These are phyloP conservation scores for Ctenosaura bakeri DNA, from an alignment of 2,797 vertebrate species.

Conservation along the genomic window DNA sequence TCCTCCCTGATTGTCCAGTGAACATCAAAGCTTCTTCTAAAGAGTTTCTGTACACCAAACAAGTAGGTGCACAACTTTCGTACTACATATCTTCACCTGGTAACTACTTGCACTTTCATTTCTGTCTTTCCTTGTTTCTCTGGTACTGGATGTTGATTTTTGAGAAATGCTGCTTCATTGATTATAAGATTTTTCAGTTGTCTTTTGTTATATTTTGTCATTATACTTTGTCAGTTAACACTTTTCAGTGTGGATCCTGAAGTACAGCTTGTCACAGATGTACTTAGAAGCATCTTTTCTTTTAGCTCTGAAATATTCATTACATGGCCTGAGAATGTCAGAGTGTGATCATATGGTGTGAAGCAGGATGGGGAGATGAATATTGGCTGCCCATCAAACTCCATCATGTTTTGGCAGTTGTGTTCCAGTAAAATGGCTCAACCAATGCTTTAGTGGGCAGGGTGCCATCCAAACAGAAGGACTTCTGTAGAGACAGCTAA, in stretches of 20 bases:
- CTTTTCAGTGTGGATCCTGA: slow-evolving; percentile 33
- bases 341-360: slow-evolving; percentile 53
- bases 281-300: slow-evolving; percentile 55
- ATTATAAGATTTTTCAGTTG: slow-evolving; percentile 16
- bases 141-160: neutral
- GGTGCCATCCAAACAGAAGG: slow-evolving; percentile 78
- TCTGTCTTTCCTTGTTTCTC: neutral
- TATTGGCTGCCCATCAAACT: slow-evolving; percentile 72
- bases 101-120: neutral
- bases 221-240: neutral
- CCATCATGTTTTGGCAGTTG: slow-evolving; percentile 68
- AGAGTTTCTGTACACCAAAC: neutral
- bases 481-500: slow-evolving; percentile 67
- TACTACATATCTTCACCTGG: neutral
- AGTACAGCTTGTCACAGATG: slow-evolving; percentile 56
- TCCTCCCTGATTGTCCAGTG: neutral
- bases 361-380: slow-evolving; percentile 65
- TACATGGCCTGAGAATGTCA: slow-evolving; percentile 66
- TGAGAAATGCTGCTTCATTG: slow-evolving; percentile 1
- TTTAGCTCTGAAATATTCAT: slow-evolving; percentile 58
- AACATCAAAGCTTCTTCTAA: neutral
- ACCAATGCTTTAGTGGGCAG: slow-evolving; percentile 67
- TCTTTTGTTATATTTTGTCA: slow-evolving; percentile 36
- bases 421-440: slow-evolving; percentile 59
- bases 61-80: neutral